Evolutionary conservation across 2,113 vertebrate genomes (phyloP).

Genomic region (Halcyon malimbica): DNA sequence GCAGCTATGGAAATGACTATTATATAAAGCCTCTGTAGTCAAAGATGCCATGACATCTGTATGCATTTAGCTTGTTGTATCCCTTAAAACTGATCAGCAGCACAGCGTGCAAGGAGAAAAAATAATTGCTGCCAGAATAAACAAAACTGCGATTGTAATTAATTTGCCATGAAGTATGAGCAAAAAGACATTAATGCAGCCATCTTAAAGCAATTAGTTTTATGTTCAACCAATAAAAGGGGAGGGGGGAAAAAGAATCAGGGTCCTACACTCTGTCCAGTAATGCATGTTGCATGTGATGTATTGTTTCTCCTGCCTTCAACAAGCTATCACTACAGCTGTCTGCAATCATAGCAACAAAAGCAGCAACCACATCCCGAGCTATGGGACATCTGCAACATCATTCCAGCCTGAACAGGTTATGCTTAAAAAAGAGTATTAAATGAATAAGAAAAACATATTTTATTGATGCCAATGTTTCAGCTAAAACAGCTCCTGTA

Average conservation of each 20-base stretch:
- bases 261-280: neutral
- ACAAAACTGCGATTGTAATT: constrained; percentile 24
- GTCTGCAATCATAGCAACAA: constrained; percentile 64
- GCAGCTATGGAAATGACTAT: constrained; percentile 6
- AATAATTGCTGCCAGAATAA: constrained; percentile 43
- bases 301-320: constrained; percentile 53
- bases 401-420: constrained; percentile 32
- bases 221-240: neutral
- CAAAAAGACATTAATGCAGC: constrained; percentile 31
- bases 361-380: constrained; percentile 55
- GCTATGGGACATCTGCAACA: constrained; percentile 53
- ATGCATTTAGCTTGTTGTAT: constrained; percentile 42
- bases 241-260: neutral
- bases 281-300: constrained; percentile 48
- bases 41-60: constrained; percentile 61
- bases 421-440: neutral
- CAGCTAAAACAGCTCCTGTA: neutral
- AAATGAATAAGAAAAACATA: neutral
- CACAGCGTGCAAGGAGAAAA: constrained; percentile 10
- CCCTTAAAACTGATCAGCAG: constrained; percentile 36
- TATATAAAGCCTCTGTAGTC: neutral
- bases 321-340: constrained; percentile 42
- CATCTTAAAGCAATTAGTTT: constrained; percentile 42
- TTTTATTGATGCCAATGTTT: neutral
- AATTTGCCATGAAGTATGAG: constrained; percentile 41